phyloP scores from a whole-genome alignment of 2,888 invertebrate genomes.

The Choreutis nemorana region DNA sequence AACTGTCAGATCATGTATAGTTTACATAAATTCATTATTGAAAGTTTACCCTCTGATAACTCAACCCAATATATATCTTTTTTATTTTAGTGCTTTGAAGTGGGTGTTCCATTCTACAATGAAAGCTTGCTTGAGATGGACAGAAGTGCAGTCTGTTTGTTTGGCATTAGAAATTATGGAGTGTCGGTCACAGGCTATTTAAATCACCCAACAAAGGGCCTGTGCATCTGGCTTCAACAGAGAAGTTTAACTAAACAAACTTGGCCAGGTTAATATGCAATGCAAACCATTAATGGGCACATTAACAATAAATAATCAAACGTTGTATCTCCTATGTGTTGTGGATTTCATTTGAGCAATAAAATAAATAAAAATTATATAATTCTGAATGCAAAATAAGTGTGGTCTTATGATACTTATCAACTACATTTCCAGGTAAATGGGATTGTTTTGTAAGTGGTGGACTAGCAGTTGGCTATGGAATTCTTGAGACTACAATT shows the following conservation, averaged over 20 bases:
- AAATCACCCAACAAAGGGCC: slow-evolving; percentile 81
- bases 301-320: too few relatives aligned
- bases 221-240: slow-evolving; percentile 93
- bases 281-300: neutral
- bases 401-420: too few relatives aligned
- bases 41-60: too few relatives aligned
- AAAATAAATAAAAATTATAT: too few relatives aligned
- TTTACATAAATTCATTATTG: neutral
- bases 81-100: slow-evolving; percentile 80
- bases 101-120: slow-evolving; percentile 71
- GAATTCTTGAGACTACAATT: slow-evolving; percentile 87
- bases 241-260: slow-evolving; percentile 92
- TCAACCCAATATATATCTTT: too few relatives aligned
- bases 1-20: too few relatives aligned
- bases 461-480: slow-evolving; percentile 88
- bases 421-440: slow-evolving; percentile 60
- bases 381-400: too few relatives aligned
- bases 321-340: too few relatives aligned
- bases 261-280: slow-evolving; percentile 76
- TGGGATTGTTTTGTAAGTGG: slow-evolving; percentile 97
- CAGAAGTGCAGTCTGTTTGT: slow-evolving; percentile 90
- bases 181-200: slow-evolving; percentile 95
- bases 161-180: slow-evolving; percentile 94
- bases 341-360: too few relatives aligned
- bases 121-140: slow-evolving; percentile 81